A percentile compares a stretch with the other conserved stretches of the same genome.
Conservation (phyloP, 2,888 invertebrate species). For the Chaitophorus viminalis region DNA sequence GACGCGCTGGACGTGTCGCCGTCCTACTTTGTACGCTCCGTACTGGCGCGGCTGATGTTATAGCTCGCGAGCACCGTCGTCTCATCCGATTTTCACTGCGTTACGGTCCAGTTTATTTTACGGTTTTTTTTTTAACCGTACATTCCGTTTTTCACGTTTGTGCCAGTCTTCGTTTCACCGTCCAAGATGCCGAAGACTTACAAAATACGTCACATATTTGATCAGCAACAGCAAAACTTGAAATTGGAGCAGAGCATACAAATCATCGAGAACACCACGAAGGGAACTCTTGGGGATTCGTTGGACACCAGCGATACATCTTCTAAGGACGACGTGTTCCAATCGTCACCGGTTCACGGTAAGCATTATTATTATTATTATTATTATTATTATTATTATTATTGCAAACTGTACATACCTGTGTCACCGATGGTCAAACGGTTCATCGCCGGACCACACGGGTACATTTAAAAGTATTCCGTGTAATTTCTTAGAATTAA, state of each 20-base stretch:
- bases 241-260: not conserved
- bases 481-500: too few species aligned
- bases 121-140: conserved; percentile 59
- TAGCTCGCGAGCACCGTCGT: not conserved
- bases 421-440: too few species aligned
- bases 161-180: conserved; percentile 51
- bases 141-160: not conserved
- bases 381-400: too few species aligned
- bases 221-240: conserved; percentile 88
- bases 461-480: too few species aligned
- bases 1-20: conserved; percentile 26
- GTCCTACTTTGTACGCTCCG: conserved; percentile 27
- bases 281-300: not conserved
- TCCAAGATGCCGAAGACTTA: conserved; percentile 88
- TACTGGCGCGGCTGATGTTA: conserved; percentile 40
- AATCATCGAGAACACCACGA: not conserved
- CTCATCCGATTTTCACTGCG: not conserved
- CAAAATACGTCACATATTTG: conserved; percentile 88
- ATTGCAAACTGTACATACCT: too few species aligned
- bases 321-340: too few species aligned
- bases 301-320: not conserved
- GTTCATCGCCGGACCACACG: too few species aligned
- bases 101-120: not conserved
- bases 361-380: not conserved
- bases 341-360: not conserved